Evolutionary conservation across 2,113 vertebrate species (phyloP), one percentile per base, ranked within the genome.

Genomic region (Glareola pratincola): DNA sequence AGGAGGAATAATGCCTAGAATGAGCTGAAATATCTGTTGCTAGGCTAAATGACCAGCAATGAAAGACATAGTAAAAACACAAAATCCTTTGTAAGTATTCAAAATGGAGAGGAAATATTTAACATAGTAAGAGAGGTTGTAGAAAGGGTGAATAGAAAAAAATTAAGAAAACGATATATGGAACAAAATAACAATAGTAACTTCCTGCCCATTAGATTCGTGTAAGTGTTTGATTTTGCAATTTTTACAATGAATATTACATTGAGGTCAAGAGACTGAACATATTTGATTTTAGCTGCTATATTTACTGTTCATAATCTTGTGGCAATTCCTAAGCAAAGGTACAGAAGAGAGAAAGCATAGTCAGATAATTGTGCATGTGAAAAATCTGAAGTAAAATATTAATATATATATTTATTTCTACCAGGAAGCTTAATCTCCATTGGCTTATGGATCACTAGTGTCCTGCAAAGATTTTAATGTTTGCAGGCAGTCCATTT

Each of bases 151-250:
- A 75, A 45, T 22, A 80, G 7, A 8, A 77, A 86, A 75, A 63
- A 67, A 59, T 1, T 45, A 67, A 86, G 43, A n/a, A 71, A 85
- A 74, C 5, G 7, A 19, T 3, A 2, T 54, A 48, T 16, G n/a
- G 37, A 68, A 57, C 8, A 57, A 66, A 75, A 64, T 34, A 59
- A 14, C 6, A 60, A 5, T 51, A 74, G 26, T 36, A 81, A 47
- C 4, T 67, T 91, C 7, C 29, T 84, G 50, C 11, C 47, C 19
- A 53, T 47, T 8, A 36, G 43, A 81, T n/a, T 36, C 0, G 0
- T 36, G 10, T 8, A 75, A 72, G 10, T 6, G 16, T 67, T 75
- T 75, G 27, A 34, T 84, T 89, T 94, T 91, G 4, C 6, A 91
- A 1, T 67, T 92, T 86, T 78, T 67, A 39, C 10, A 75, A 34